These are phyloP conservation scores for Beris morrisii DNA, from an alignment of 2,888 invertebrate species.

Conservation along the genomic window DNA sequence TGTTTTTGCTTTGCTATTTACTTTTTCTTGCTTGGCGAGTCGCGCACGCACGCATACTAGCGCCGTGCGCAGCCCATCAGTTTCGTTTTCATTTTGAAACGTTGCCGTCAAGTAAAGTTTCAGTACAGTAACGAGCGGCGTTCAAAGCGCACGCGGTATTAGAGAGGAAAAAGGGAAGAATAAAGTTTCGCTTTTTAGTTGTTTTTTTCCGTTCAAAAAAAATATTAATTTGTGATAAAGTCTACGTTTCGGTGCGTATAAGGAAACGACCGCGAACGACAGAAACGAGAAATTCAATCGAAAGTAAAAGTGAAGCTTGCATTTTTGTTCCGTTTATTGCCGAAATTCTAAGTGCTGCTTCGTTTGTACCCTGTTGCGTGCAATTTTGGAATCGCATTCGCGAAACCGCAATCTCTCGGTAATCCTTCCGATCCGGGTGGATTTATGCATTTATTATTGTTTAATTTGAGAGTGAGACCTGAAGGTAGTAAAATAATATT, in stretches of 20 bases:
- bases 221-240: too few species aligned
- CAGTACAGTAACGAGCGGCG: conserved; percentile 36
- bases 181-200: conserved; percentile 1
- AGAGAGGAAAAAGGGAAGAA: conserved; percentile 1
- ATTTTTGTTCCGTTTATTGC: background rate
- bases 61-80: conserved; percentile 13
- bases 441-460: too few species aligned
- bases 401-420: too few species aligned
- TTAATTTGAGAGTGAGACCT: too few species aligned
- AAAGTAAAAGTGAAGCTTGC: too few species aligned
- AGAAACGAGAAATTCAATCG: background rate
- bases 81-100: conserved; percentile 26
- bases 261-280: background rate
- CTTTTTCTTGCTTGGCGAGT: background rate
- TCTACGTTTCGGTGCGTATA: too few species aligned
- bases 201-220: too few species aligned
- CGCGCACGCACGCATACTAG: background rate
- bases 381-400: background rate
- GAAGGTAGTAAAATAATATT: too few species aligned
- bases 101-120: conserved; percentile 20
- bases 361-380: background rate
- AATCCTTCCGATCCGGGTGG: too few species aligned
- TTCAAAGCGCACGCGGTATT: conserved; percentile 29
- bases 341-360: background rate
- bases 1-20: background rate